Base-by-base conservation (phyloP, 2,888 invertebrate species). In the Seira musarum region DNA sequence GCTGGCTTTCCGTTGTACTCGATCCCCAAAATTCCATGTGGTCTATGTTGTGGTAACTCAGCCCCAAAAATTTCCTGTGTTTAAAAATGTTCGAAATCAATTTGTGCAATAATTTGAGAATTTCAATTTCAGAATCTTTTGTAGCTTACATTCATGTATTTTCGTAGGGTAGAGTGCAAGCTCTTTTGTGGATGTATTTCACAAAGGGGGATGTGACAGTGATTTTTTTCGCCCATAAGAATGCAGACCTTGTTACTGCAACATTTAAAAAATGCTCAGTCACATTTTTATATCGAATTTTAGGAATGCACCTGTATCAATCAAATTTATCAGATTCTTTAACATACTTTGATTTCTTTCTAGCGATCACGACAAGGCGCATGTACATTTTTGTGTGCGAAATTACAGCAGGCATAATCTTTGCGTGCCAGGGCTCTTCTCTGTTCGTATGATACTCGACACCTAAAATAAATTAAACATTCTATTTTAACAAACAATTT, bases 111-210 rank as follows among this genome's bases (percentile, higher is more conserved):
- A n/a, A 25, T 65, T 69, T 22, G 5, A 53, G 10, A 76, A 35
- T 17, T 2, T 15, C 61, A 66, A 19, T 66, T 19, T 5, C 19
- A 60, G 22, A 2, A 21, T 13, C n/a, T 64, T 57, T 60, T 22
- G 24, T 19, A 8, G 88, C 90, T 88, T 88, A 91, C 91, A 82
- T 95, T 93, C 95, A 97, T 95, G 88, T 96, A 97, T 88, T 94
- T 93, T 85, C 95, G 92, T 83, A 97, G 89, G 67, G 96, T 95
- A 0, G 96, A 95, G 89, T 96, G 95, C 19, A 96, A 89, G 89
- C 94, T 96, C 88, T 94, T 93, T 57, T 92, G 92, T 35, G 96
- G 96, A 90, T 96, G 94, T 83, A 97, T 93, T 90, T 97, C 96
- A 88, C 95, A 96, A 17, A 94, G 92, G 25, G 97, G 97, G 86